Evolutionary conservation across 2,113 vertebrate genomes (phyloP).

Genomic region (Datnioides undecimradiatus): DNA sequence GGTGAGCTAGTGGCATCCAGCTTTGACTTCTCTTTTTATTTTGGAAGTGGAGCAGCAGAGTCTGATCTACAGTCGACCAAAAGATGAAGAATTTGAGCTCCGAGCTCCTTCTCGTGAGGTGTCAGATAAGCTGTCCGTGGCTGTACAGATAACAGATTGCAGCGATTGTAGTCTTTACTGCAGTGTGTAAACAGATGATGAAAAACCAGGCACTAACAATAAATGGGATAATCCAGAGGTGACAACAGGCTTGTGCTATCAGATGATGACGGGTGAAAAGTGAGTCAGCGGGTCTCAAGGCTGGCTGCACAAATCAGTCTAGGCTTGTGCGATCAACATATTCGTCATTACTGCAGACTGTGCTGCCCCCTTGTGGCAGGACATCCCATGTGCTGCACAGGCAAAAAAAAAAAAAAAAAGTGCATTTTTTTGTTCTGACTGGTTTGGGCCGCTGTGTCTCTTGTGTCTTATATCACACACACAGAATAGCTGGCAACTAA

Average conservation of each 20-base stretch:
- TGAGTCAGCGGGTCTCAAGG: slow-evolving; percentile 26
- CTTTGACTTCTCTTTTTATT: neutral
- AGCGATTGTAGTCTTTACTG: neutral
- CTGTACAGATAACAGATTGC: slow-evolving; percentile 26
- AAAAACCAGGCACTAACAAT: neutral
- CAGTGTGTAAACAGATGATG: slow-evolving; percentile 20
- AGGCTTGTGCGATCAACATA: neutral
- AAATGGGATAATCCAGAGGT: slow-evolving; percentile 16
- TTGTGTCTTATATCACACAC: neutral
- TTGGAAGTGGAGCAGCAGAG: slow-evolving; percentile 2
- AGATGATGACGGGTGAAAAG: slow-evolving; percentile 22
- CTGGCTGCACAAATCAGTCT: slow-evolving; percentile 18
- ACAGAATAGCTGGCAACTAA: slow-evolving; percentile 12
- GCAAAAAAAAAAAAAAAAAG: neutral
- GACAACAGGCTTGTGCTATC: slow-evolving; percentile 13
- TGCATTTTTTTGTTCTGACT: neutral
- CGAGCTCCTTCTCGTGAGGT: neutral
- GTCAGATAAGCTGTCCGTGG: slow-evolving; percentile 15
- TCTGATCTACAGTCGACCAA: slow-evolving; percentile 45
- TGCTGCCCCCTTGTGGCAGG: slow-evolving; percentile 74
- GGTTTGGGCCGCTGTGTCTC: neutral
- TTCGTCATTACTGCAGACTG: slow-evolving; percentile 38
- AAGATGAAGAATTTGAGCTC: slow-evolving; percentile 37
- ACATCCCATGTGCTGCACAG: neutral
- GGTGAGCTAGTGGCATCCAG: neutral